phyloP scores from a whole-genome alignment of 1,140 invertebrate species.

The Protaetia brevitarsis region DNA sequence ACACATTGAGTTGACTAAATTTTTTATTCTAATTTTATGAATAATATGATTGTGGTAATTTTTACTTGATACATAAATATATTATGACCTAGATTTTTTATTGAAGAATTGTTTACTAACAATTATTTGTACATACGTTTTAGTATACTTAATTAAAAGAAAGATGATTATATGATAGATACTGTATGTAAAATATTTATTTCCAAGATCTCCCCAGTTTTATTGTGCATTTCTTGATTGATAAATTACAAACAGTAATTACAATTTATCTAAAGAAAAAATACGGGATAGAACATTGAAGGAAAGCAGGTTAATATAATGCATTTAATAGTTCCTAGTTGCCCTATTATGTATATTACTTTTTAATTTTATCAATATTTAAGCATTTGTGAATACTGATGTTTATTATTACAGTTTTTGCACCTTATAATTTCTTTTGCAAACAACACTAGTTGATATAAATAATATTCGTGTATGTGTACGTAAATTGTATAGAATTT shows the following conservation, averaged over 20 bases:
- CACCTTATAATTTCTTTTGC: background rate
- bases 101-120: constrained; percentile 23
- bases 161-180: background rate
- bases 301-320: background rate
- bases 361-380: background rate
- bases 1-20: too few relatives aligned
- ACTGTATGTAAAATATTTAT: constrained; percentile 6
- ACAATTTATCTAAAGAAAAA: too few relatives aligned
- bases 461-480: background rate
- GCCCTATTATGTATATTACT: constrained; percentile 2
- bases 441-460: too few relatives aligned
- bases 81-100: background rate
- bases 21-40: background rate
- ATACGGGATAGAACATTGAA: background rate
- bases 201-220: constrained; percentile 12
- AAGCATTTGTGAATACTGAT: background rate
- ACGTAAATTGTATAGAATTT: background rate
- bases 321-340: constrained; percentile 18
- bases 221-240: background rate
- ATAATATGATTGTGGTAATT: background rate
- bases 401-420: background rate
- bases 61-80: background rate
- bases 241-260: too few relatives aligned
- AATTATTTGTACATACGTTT: constrained; percentile 28
- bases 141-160: constrained; percentile 22